Evolutionary conservation across 2,888 invertebrate genomes (phyloP).

Genomic region (Tetheella fluctuosa): DNA sequence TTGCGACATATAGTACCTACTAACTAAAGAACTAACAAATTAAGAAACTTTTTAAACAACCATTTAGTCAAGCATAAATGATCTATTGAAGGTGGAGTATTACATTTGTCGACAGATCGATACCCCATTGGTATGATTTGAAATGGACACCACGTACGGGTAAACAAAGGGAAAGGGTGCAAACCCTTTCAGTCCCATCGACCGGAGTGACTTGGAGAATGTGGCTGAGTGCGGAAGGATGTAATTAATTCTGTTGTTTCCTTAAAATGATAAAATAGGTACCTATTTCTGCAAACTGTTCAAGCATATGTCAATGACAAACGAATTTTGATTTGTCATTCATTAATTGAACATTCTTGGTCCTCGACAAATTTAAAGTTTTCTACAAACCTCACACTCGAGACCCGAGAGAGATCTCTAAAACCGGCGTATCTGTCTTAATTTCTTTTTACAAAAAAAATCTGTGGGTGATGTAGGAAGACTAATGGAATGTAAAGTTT

Average conservation of each 20-base stretch:
- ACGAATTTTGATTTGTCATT: not conserved
- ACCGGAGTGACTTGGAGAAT: not conserved
- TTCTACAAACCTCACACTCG: too few species aligned
- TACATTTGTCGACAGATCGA: not conserved
- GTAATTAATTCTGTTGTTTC: not conserved
- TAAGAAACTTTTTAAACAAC: too few species aligned
- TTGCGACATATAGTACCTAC: too few species aligned
- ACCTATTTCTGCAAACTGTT: not conserved
- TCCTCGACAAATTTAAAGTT: too few species aligned
- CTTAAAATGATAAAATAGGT: not conserved
- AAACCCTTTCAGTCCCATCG: not conserved
- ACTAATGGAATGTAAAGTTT: too few species aligned
- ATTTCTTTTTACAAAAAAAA: too few species aligned
- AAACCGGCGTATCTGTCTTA: too few species aligned
- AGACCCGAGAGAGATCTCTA: too few species aligned
- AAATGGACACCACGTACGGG: conserved; percentile 1
- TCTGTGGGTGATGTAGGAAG: too few species aligned
- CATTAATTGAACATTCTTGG: not conserved
- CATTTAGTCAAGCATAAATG: not conserved
- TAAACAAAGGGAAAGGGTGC: not conserved
- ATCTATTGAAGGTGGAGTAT: not conserved
- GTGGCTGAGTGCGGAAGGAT: not conserved
- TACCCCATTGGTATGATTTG: not conserved
- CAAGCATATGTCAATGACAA: not conserved
- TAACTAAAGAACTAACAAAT: too few species aligned